phyloP scores from a whole-genome alignment of 2,797 vertebrate species.

The Dromococcyx pavoninus region DNA sequence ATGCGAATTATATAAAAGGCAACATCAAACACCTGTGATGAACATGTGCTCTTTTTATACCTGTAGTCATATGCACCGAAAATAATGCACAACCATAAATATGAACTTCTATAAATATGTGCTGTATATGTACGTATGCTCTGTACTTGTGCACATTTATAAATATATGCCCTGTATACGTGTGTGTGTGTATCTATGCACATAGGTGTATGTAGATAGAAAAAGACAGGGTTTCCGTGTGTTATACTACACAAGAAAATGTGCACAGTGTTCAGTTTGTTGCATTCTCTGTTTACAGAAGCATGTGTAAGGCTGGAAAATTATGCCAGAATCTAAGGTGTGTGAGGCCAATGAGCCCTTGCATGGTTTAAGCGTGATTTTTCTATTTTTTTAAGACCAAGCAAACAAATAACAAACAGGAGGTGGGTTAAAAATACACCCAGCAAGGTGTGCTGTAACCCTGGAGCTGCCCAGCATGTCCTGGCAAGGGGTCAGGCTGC shows the following conservation, averaged over 20 bases:
- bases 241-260: neutral
- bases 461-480: constrained; percentile 66
- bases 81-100: neutral
- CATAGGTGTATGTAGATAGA: neutral
- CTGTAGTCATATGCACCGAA: neutral
- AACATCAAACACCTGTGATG: neutral
- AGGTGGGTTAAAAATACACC: neutral
- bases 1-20: neutral
- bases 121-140: too few species aligned
- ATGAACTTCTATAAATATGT: neutral
- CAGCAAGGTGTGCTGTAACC: neutral
- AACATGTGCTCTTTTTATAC: neutral
- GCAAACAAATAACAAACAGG: neutral
- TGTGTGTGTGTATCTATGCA: neutral
- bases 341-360: neutral
- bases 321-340: neutral
- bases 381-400: neutral
- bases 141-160: neutral
- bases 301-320: neutral
- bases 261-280: neutral
- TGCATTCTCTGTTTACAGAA: neutral
- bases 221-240: accelerated
- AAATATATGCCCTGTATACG: neutral
- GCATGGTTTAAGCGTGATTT: neutral
- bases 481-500: constrained; percentile 71